Percentiles rank a stretch among this genome's conserved stretches.
phyloP scores from a whole-genome alignment of 2,113 vertebrate genomes.

The Pristiophorus japonicus region DNA sequence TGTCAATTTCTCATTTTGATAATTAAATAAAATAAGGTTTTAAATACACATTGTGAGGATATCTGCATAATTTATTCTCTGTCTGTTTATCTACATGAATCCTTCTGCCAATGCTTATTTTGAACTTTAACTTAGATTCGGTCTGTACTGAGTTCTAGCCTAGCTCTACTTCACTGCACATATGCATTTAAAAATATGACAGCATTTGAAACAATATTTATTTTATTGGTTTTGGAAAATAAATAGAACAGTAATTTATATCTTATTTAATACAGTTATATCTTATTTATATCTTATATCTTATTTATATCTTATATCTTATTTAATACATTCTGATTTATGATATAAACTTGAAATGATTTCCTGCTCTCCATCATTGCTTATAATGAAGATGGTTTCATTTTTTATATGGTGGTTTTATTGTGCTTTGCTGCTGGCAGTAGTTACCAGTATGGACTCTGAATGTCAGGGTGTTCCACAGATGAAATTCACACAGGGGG shows the following conservation, averaged over 20 bases:
- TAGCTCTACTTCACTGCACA: background rate
- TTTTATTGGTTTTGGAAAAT: too few relatives aligned
- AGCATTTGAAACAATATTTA: too few relatives aligned
- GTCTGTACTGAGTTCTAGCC: background rate
- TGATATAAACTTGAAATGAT: too few relatives aligned
- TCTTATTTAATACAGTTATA: too few relatives aligned
- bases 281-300: too few relatives aligned
- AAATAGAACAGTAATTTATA: too few relatives aligned
- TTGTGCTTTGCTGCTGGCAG: background rate
- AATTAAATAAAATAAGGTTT: background rate
- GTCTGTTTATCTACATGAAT: background rate
- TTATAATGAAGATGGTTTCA: background rate
- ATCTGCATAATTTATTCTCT: background rate
- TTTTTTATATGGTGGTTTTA: background rate
- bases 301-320: too few relatives aligned
- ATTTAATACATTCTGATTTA: too few relatives aligned
- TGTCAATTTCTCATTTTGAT: background rate
- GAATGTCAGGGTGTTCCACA: background rate
- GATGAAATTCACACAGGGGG: background rate
- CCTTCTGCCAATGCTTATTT: background rate
- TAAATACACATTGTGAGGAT: background rate
- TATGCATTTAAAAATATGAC: too few relatives aligned
- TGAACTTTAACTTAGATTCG: background rate
- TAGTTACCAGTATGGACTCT: background rate
- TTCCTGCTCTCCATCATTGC: too few relatives aligned